Evolutionary conservation across 2,888 invertebrate genomes (phyloP).

Genomic region (Lepeophtheirus nordmannii): DNA sequence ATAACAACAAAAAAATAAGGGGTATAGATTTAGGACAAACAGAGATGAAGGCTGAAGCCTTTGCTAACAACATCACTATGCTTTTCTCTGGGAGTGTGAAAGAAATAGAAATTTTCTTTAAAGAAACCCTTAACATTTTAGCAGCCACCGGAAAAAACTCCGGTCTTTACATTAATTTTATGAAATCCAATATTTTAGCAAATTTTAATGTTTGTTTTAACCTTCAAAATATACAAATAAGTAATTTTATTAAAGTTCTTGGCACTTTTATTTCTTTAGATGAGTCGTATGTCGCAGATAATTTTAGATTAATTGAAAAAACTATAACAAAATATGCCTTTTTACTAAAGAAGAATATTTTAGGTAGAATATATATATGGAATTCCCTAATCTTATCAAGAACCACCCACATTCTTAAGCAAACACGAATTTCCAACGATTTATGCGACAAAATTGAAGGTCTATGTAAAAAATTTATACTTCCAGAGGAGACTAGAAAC

Average conservation of each 20-base stretch:
- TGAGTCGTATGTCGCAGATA: background rate
- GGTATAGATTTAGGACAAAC: background rate
- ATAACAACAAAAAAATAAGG: background rate
- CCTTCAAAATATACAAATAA: background rate
- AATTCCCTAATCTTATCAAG: background rate
- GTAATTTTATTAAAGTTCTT: conserved; percentile 1
- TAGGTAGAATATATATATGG: background rate
- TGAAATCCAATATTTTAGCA: background rate
- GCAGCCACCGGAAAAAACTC: background rate
- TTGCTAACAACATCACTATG: background rate
- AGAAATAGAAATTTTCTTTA: background rate
- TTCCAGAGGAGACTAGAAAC: background rate
- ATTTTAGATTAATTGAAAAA: background rate
- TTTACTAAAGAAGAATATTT: background rate
- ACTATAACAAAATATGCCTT: background rate
- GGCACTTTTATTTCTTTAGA: background rate
- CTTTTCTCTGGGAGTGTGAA: background rate
- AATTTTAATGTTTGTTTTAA: background rate
- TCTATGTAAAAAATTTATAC: background rate
- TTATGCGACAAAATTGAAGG: background rate
- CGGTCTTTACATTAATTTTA: background rate
- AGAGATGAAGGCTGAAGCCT: too few relatives aligned
- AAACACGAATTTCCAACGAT: background rate
- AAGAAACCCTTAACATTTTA: background rate
- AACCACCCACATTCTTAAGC: background rate